A percentile compares a stretch with the other conserved stretches of the same genome.
Evolutionary conservation across 2,888 invertebrate species (phyloP).

Genomic region (Philereme transversata): DNA sequence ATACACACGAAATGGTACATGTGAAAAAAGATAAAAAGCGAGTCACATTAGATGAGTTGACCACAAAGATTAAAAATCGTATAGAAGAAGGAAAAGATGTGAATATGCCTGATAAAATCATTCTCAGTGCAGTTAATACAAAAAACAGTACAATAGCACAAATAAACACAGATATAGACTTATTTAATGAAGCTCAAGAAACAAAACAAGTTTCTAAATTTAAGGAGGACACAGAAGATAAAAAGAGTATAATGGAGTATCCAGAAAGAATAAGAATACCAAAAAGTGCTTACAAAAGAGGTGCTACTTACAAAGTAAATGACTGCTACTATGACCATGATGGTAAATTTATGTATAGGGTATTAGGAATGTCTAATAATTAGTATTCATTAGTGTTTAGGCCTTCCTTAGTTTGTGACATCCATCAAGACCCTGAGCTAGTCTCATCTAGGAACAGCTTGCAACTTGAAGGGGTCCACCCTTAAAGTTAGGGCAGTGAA

Average conservation of each 20-base stretch:
- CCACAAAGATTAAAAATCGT: slow-evolving; percentile 60
- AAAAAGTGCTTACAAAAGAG: slow-evolving; percentile 84
- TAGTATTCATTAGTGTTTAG: slow-evolving; percentile 3
- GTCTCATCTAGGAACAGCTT: too few species aligned
- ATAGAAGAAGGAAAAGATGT: slow-evolving; percentile 62
- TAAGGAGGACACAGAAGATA: slow-evolving; percentile 49
- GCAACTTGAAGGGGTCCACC: too few species aligned
- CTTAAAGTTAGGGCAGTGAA: too few species aligned
- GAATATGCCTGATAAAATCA: slow-evolving; percentile 64
- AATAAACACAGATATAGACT: slow-evolving; percentile 53
- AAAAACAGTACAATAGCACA: slow-evolving; percentile 35
- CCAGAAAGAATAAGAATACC: slow-evolving; percentile 88
- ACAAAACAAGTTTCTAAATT: slow-evolving; percentile 46
- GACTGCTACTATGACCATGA: slow-evolving; percentile 93
- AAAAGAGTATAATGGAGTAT: slow-evolving; percentile 64
- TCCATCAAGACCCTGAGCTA: too few species aligned
- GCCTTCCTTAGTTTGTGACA: too few species aligned
- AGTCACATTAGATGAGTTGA: slow-evolving; percentile 68
- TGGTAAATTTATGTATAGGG: slow-evolving; percentile 91
- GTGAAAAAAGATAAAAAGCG: slow-evolving; percentile 48
- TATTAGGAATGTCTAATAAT: slow-evolving; percentile 85
- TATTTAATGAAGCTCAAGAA: slow-evolving; percentile 42
- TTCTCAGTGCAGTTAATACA: slow-evolving; percentile 51
- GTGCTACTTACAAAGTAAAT: slow-evolving; percentile 88
- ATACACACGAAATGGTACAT: slow-evolving; percentile 21